phyloP scores from a whole-genome alignment of 1,140 invertebrate genomes.

The Sipha flava region DNA sequence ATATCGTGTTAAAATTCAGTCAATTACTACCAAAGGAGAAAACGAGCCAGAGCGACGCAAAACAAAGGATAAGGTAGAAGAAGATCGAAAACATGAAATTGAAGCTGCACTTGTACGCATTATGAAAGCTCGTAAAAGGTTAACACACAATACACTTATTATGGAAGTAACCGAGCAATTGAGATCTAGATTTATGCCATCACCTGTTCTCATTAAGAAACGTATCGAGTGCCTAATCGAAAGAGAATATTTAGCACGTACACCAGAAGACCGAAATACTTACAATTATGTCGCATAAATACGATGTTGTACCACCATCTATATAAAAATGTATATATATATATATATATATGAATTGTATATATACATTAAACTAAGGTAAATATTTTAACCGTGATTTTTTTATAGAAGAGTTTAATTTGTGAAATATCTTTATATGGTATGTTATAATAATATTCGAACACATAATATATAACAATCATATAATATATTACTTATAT shows the following conservation, averaged over 20 bases:
- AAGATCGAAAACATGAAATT: slow-evolving; percentile 98
- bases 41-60: slow-evolving; percentile 96
- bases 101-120: slow-evolving; percentile 99
- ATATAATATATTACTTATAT: too few species aligned
- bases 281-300: slow-evolving; percentile 25
- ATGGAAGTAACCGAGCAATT: slow-evolving; percentile 97
- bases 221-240: slow-evolving; percentile 98
- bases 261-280: slow-evolving; percentile 71
- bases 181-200: slow-evolving; percentile 91
- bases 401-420: not conserved
- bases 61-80: slow-evolving; percentile 94
- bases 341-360: too few species aligned
- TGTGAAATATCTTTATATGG: too few species aligned
- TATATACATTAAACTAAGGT: not conserved
- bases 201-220: slow-evolving; percentile 96
- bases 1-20: slow-evolving; percentile 87
- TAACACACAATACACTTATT: slow-evolving; percentile 90
- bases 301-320: not conserved
- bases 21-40: slow-evolving; percentile 94
- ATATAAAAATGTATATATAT: not conserved
- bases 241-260: slow-evolving; percentile 94
- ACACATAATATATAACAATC: too few species aligned
- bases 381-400: not conserved
- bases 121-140: slow-evolving; percentile 96
- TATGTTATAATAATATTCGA: too few species aligned